Base-by-base conservation (phyloP, 1,140 invertebrate species). In the Solen grandis region DNA sequence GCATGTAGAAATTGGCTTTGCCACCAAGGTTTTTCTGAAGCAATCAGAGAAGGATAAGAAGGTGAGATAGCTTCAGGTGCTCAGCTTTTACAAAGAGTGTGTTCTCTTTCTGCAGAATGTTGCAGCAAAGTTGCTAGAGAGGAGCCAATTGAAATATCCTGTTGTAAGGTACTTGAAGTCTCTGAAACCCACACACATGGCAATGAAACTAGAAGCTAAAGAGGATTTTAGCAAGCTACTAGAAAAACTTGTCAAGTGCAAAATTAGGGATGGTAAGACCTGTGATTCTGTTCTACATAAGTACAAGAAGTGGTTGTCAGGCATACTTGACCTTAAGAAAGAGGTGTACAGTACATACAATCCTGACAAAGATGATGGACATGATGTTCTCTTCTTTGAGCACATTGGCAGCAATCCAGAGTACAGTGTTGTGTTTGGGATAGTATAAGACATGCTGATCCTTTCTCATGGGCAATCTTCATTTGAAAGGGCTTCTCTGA, bases 171-270 rank as follows among this genome's bases (percentile, higher is more conserved):
- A 77, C 52, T 50, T 77, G 55, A 35, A 36, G 13, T 78, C 63
- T 35, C 27, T 83, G 22, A 66, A 83, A 29, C 81, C 81, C 27
- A 25, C n/a, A 13, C 19, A 50, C n/a, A 76, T 76, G 59, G 60
- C 60, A 13, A 63, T 35, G 2, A n/a, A 62, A 3, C 36, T 59
- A 46, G 59, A 27, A 46, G n/a, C 19, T n/a, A 69, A 69, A n/a
- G n/a, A 69, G 41, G 52, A 22, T 19, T 69, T 46, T 16, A 41
- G n/a, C 1, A 69, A 69, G 41, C 41, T 69, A 27, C 65, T 69
- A 22, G 0, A 69, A 50, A 46, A 50, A 14, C 65, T 69, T 27
- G 5, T 69, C 31, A 1, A 69, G 5, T 46, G 41, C 41, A 69
- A 19, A 69, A 50, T 69, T 38, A 69, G 65, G 25, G 65, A 69